Conservation (phyloP, 2,797 vertebrate species). For the Parotocinclus haroldoi region DNA sequence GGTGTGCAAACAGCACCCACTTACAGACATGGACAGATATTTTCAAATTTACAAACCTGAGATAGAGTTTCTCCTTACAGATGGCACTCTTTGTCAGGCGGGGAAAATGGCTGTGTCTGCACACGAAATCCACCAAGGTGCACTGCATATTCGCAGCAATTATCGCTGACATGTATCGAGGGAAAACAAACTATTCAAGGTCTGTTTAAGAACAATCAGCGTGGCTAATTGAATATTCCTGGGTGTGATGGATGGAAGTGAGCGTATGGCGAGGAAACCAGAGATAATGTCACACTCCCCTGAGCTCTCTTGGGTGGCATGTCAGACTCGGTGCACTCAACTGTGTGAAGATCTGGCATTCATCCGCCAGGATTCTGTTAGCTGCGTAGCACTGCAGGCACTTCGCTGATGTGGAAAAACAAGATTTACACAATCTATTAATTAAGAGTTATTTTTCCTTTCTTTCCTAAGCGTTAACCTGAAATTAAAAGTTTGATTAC, state of each 20-base stretch:
- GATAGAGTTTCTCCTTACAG: constrained; percentile 7
- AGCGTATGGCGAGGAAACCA: constrained; percentile 23
- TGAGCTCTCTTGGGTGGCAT: constrained; percentile 1
- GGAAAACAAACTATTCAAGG: constrained; percentile 57
- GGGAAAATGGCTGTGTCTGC: background rate
- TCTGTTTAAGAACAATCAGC: constrained; percentile 58
- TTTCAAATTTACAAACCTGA: too few relatives aligned
- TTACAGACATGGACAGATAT: too few relatives aligned
- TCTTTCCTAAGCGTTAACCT: too few relatives aligned
- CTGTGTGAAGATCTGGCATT: background rate
- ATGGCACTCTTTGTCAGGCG: constrained; percentile 24
- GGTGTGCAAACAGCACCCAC: too few relatives aligned
- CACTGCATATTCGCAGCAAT: constrained; percentile 36
- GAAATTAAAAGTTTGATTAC: too few relatives aligned
- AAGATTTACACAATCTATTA: constrained; percentile 27
- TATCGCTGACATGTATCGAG: constrained; percentile 51
- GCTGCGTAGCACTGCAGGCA: background rate
- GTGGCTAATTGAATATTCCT: constrained; percentile 54
- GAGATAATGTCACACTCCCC: constrained; percentile 42
- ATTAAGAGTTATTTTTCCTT: too few relatives aligned
- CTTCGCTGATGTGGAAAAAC: constrained; percentile 21
- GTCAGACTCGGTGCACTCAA: background rate
- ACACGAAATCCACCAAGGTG: too few relatives aligned
- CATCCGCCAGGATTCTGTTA: background rate
- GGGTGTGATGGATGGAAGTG: constrained; percentile 45